Evolutionary conservation across 2,888 invertebrate species (phyloP), one percentile per base, ranked within the genome.

Genomic region (Mesorhabditis spiculigera): DNA sequence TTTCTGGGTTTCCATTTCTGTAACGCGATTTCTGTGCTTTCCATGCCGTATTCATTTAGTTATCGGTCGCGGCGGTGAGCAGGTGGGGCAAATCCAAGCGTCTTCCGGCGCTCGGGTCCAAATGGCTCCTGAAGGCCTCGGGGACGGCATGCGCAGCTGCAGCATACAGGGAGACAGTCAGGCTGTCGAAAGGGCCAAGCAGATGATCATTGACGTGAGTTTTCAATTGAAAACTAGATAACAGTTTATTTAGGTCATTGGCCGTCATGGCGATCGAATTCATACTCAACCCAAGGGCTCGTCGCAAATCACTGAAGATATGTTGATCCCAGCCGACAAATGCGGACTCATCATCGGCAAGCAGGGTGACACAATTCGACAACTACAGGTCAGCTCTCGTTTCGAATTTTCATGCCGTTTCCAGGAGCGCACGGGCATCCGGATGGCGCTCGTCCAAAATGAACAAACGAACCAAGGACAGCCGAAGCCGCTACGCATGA

Each of bases 301-400:
- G 28, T 28, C 63, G 4, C 65, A 66, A 43, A 75, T 77, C 66
- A 84, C 82, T 88, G 90, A 92, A 71, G 96, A 97, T 87, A 92
- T 98, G 76, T 93, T 93, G 92, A 91, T 98, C 69, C 97, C 97
- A 0, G 96, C 96, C 0, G 92, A 93, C 5, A 97, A 97, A 89
- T 96, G 96, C 65, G 97, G 97, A 43, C 90, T 97, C 61, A 93
- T 97, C 78, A 98, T 97, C 82, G 97, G 97, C 76, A 96, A 96
- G 88, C 94, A 93, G 43, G 97, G 97, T 10, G 96, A 96, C 87
- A 97, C 95, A 0, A 97, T 97, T 82, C 94, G 95, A 86, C 93
- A 93, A 85, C 80, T 90, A 28, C 89, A 89, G 87, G 95, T 87
- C 70, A 43, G 58, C 61, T 5, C 66, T 68, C 45, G 68, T 6